Percentiles rank a stretch among this genome's conserved stretches.
Conservation (phyloP, 2,113 vertebrate species). For the Lonchura striata region DNA sequence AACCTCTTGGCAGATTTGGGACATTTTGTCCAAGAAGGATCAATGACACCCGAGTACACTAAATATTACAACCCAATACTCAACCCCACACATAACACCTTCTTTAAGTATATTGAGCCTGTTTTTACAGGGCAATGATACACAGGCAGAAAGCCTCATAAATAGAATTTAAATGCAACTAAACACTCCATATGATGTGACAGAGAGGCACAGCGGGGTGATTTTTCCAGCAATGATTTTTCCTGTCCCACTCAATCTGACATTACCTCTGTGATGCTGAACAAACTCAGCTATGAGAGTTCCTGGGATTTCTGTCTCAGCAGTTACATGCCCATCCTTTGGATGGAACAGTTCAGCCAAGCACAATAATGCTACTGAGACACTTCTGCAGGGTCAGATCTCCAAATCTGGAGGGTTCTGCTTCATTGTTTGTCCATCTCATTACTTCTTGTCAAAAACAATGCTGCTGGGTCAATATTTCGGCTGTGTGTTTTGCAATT, state of each 20-base stretch:
- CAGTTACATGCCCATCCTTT: neutral
- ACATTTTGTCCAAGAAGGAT: neutral
- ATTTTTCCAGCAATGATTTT: neutral
- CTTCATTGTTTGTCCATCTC: neutral
- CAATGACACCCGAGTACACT: neutral
- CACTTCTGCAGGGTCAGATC: neutral
- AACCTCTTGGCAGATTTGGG: neutral
- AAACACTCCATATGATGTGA: neutral
- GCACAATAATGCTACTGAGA: neutral
- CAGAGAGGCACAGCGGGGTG: neutral
- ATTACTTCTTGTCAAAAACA: neutral
- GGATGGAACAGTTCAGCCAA: neutral
- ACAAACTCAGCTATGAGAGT: accelerated
- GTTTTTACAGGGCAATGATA: neutral
- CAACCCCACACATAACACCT: neutral
- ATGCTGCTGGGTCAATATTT: neutral
- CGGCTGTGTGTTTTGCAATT: neutral
- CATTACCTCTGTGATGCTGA: neutral
- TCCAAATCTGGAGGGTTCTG: accelerated
- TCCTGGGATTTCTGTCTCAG: neutral
- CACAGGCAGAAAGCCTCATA: neutral
- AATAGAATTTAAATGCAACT: neutral
- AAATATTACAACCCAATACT: neutral
- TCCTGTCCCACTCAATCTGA: neutral
- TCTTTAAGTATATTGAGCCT: neutral